Evolutionary conservation across 2,113 vertebrate species (phyloP), one percentile per base, ranked within the genome.

Genomic region (Heterocephalus glaber): DNA sequence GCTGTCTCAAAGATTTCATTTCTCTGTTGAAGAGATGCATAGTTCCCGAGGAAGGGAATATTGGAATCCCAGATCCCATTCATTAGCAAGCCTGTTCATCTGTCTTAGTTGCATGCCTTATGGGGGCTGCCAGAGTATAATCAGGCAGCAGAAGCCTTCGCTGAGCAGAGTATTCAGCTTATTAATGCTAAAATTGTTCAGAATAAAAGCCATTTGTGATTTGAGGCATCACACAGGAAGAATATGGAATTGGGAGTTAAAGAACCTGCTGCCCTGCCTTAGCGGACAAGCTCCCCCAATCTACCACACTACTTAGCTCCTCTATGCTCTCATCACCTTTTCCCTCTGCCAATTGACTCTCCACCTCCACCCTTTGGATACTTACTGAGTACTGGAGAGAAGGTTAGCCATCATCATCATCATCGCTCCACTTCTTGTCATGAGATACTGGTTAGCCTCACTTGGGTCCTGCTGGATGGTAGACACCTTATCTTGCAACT

Each of bases 1-100:
- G 28, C 91, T 97, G 95, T 89, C 92, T 95, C 84, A n/a, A 66
- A 91, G 86, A 96, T 97, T 97, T 94, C 92, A 92, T 84, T 97
- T 95, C 92, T 96, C 92, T 84, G n/a, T 80, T 88, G 63, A 86
- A 74, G 95, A 86, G 85, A 94, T 76, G 91, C 92, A 80, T 86
- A 11, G 61, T 93, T 96, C 84, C 66, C 1, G 1, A 80, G 92
- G 86, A 91, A 66, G 79, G 89, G 44, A 89, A 70, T 89, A 66
- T 60, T 84, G 89, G 94, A 90, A 79, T 90, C 90, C 61, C 68
- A 86, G 66, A 79, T 30, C 56, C 72, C 52, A 60, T 96, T 96
- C 74, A 84, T 96, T 97, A 96, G 79, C 41, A 52, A 88, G 60
- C n/a, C 80, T 68, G 93, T 93, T 97, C 93, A 81, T 96, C 93